These are phyloP conservation scores for Antechinus flavipes DNA, from an alignment of 2,113 vertebrate genomes.

Conservation along the genomic window DNA sequence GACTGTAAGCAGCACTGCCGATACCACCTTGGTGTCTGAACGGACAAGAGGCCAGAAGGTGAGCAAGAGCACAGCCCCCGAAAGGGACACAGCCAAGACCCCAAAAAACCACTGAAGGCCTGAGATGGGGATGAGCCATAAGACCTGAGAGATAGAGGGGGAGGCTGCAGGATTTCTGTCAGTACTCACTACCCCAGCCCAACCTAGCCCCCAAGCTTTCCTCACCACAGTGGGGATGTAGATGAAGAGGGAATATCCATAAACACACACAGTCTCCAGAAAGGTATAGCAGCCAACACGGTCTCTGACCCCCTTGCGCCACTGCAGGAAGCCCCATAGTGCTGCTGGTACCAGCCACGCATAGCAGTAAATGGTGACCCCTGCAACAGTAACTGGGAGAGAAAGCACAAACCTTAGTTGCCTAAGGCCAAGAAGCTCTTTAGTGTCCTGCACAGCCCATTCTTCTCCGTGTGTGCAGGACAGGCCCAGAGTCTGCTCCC, in stretches of 20 bases:
- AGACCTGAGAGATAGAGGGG: constrained; percentile 79
- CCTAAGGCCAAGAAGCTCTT: not conserved
- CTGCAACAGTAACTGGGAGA: constrained; percentile 87
- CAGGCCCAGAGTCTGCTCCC: not conserved
- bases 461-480: not conserved
- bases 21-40: constrained; percentile 84
- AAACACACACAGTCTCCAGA: constrained; percentile 91
- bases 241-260: constrained; percentile 92
- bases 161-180: not conserved
- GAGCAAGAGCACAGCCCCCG: constrained; percentile 86
- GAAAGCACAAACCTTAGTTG: not conserved
- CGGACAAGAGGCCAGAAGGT: constrained; percentile 90
- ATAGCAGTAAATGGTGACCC: constrained; percentile 89
- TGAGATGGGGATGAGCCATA: constrained; percentile 87
- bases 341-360: constrained; percentile 90
- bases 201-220: not conserved
- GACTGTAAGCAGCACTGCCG: constrained; percentile 77
- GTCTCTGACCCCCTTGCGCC: constrained; percentile 85
- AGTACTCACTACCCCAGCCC: fast-evolving
- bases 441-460: fast-evolving
- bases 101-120: constrained; percentile 90
- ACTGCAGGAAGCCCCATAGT: constrained; percentile 91
- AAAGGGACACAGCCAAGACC: constrained; percentile 85
- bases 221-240: constrained; percentile 93
- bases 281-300: constrained; percentile 87